Base-by-base conservation (phyloP, 2,888 invertebrate genomes). In the Trachelus stipa region DNA sequence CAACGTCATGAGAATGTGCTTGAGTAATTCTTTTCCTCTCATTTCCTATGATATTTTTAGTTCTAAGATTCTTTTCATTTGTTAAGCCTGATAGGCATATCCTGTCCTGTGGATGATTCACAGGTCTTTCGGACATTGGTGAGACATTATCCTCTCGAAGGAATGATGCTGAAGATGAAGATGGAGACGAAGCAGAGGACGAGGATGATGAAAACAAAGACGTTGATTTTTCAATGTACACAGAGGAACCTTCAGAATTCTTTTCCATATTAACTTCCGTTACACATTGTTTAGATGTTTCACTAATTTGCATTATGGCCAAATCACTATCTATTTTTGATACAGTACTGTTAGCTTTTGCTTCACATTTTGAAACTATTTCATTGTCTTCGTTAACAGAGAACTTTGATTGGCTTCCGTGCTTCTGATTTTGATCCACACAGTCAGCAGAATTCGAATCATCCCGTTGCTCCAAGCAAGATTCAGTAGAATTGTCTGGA, bases 261-360 rank as follows among this genome's bases (percentile, higher is more conserved):
- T 56, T 56, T 6, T 56, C 56, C 56, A 56, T 2, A 23, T 56
- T 56, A 56, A 56, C 56, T 56, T 56, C 23, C 9, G 23, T 2
- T 9, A 56, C 56, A 56, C 56, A 56, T 73, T 86, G 86, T 69
- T 83, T 86, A 23, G 86, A 86, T 31, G 80, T 79, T 34, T 85
- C 83, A 11, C 77, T 86, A 77, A 82, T 83, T 73, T 81, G 82
- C 81, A 86, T 81, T 23, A 77, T 75, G 4, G 81, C 83, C 40
- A 86, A 68, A 76, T 83, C 81, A 78, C 82, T 78, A 34, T 82
- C 84, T 74, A 83, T 76, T 75, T 83, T 84, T 34, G 34, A 73
- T 11, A 30, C 9, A 56, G 23, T 56, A 56, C 56, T 56, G 23
- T 56, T 56, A 56, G 23, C 56, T 56, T 56, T 56, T 15, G 56